A percentile compares a stretch with the other conserved stretches of the same genome.
phyloP scores from a whole-genome alignment of 2,797 vertebrate genomes.

The Hoplostethus atlanticus region DNA sequence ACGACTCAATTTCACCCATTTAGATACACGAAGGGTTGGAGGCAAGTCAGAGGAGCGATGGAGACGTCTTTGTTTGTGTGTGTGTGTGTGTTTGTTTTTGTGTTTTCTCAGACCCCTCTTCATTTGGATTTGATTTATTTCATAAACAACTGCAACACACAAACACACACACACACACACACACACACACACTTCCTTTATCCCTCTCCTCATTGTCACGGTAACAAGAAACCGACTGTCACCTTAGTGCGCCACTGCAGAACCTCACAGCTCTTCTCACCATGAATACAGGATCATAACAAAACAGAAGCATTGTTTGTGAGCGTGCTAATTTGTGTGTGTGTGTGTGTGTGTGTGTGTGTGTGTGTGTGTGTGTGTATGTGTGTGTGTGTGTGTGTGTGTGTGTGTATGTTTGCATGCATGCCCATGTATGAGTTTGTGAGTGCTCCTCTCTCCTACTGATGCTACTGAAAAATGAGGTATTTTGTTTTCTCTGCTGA shows the following conservation, averaged over 20 bases:
- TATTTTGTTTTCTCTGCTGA: constrained; percentile 5
- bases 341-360: constrained; percentile 1
- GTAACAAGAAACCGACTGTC: constrained; percentile 52
- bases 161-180: constrained; percentile 19
- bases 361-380: not conserved
- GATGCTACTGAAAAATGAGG: constrained; percentile 33
- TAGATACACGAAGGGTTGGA: constrained; percentile 11
- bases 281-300: constrained; percentile 31
- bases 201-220: constrained; percentile 47
- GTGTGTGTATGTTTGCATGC: not conserved
- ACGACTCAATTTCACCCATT: constrained; percentile 35
- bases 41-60: not conserved
- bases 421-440: not conserved
- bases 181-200: constrained; percentile 18
- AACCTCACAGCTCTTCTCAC: constrained; percentile 38
- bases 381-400: not conserved
- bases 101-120: not conserved
- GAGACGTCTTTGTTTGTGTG: not conserved
- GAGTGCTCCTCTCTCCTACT: constrained; percentile 18
- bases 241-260: constrained; percentile 35
- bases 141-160: not conserved
- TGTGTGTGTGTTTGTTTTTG: too few species aligned
- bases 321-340: not conserved
- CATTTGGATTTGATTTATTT: constrained; percentile 21
- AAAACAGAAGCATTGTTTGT: constrained; percentile 19